Evolutionary conservation across 2,113 vertebrate genomes (phyloP).

Genomic region (Propithecus coquereli): DNA sequence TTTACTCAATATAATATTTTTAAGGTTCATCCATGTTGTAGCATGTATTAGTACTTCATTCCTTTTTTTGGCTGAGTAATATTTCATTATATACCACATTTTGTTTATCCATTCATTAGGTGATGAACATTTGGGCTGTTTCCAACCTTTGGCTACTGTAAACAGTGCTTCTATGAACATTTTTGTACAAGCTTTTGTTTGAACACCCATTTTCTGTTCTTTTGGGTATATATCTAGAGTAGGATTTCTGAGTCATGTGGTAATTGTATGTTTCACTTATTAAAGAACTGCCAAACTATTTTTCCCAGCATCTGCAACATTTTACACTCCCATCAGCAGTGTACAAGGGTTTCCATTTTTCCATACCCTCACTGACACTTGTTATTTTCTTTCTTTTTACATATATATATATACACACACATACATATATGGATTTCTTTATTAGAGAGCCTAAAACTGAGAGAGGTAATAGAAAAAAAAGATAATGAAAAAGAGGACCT

Average conservation of each 20-base stretch:
- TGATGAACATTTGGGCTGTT: background rate
- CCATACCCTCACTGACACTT: background rate
- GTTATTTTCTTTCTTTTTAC: background rate
- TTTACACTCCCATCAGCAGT: background rate
- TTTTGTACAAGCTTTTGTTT: background rate
- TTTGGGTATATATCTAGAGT: background rate
- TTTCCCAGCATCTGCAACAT: background rate
- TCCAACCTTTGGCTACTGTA: background rate
- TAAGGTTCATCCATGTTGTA: background rate
- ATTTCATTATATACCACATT: background rate
- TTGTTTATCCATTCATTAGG: background rate
- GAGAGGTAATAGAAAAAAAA: background rate
- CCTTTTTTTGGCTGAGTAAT: background rate
- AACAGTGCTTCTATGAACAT: background rate
- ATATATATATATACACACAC: background rate
- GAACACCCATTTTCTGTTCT: background rate
- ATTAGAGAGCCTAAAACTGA: background rate
- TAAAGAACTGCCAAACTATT: background rate
- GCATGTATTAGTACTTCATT: background rate
- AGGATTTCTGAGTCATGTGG: background rate
- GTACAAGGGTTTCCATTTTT: background rate
- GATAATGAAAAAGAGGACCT: background rate
- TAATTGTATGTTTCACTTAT: background rate
- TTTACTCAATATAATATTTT: background rate
- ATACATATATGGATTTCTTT: background rate